These are phyloP conservation scores for Cremastinae sp. DNA, from an alignment of 2,888 invertebrate species.

Conservation along the genomic window DNA sequence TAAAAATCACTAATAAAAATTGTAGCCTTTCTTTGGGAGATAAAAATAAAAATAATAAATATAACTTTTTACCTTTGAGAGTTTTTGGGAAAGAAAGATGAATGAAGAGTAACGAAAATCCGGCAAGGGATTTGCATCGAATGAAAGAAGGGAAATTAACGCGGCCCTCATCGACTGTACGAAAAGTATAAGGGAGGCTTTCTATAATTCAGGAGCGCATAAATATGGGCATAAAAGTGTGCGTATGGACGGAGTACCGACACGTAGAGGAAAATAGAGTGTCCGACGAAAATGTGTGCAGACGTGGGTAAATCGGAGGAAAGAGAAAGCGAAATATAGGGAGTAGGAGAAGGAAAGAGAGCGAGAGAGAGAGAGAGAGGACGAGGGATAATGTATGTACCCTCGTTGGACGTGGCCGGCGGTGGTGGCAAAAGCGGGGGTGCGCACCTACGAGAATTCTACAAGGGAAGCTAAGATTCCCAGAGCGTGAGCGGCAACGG, in stretches of 20 bases:
- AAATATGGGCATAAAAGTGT: slow-evolving; percentile 25
- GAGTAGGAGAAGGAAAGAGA: no score
- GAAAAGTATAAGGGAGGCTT: slow-evolving; percentile 65
- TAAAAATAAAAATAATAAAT: no score
- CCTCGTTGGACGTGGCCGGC: slow-evolving; percentile 67
- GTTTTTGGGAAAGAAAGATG: no score
- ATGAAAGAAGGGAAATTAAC: slow-evolving; percentile 73
- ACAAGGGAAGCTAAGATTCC: slow-evolving; percentile 58
- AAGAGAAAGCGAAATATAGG: no score
- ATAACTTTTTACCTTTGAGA: no score
- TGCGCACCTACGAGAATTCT: slow-evolving; percentile 56
- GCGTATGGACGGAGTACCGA: background rate
- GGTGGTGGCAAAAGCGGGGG: slow-evolving; percentile 58
- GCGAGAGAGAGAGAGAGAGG: slow-evolving; percentile 67
- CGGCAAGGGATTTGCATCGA: no score
- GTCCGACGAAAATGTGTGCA: slow-evolving; percentile 36
- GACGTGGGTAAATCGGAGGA: slow-evolving; percentile 38
- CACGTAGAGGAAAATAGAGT: background rate
- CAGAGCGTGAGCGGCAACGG: slow-evolving; percentile 44
- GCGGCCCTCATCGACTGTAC: slow-evolving; percentile 62
- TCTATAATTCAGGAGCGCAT: slow-evolving; percentile 76
- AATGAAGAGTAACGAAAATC: no score
- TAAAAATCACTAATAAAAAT: no score
- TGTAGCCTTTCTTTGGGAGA: no score
- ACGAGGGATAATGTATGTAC: slow-evolving; percentile 79